Base-by-base conservation (phyloP, 2,888 invertebrate genomes). In the Rutpela maculata region DNA sequence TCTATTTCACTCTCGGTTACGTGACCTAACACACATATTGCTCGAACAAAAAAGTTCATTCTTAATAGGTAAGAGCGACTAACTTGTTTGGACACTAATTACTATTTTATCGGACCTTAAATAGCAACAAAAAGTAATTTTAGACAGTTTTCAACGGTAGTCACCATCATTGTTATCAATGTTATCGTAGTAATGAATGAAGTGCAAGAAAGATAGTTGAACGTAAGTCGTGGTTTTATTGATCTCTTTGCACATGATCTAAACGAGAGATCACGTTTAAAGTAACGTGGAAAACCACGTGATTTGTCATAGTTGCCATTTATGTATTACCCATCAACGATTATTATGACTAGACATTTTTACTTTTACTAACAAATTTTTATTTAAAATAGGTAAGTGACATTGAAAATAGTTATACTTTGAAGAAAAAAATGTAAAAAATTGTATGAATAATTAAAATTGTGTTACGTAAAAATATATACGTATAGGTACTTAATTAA, bases 231-330 rank as follows among this genome's bases (percentile, higher is more conserved):
- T 77, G 26, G 82, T 77, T 82, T 68, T 77, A 73, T 76, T 78
- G 80, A 78, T 80, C 71, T 74, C 77, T 77, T 81, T 83, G 84
- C 85, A 86, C 86, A 86, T 86, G 87, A 87, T 84, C 83, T 70
- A 77, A 83, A 80, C 78, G 78, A 76, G 80, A 82, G 85, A 86
- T 89, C 89, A 89, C 89, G 89, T 89, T 89, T 87, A 80, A 80
- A 83, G 86, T 89, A 89, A 88, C 89, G 89, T 89, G 89, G 88
- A 85, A 75, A 74, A 85, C 89, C 89, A 89, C 89, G 89, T 89
- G 89, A 89, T 84, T 74, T 26, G 73, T 75, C 70, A 68, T 74
- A 75, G 77, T 76, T 78, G 69, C 74, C 74, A 76, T 81, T 78
- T 79, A 75, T 76, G 71, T 74, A 70, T 78, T 81, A 78, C 81